Percentiles rank a stretch among this genome's conserved stretches.
These are phyloP conservation scores for Dicaeum eximium DNA, from an alignment of 2,113 vertebrate genomes.

Conservation along the genomic window DNA sequence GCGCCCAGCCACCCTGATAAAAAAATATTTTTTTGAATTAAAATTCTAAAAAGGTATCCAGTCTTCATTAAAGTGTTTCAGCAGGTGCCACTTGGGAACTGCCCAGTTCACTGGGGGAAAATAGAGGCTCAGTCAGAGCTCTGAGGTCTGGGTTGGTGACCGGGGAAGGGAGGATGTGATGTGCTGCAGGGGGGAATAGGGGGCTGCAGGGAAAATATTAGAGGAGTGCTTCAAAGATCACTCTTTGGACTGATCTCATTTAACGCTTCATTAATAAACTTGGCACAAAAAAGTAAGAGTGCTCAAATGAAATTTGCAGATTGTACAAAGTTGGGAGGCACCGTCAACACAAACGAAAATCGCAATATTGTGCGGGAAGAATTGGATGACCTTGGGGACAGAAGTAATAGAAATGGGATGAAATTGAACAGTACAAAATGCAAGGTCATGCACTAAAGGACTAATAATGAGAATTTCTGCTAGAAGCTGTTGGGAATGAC, in stretches of 20 bases:
- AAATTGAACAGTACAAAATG: constrained; percentile 69
- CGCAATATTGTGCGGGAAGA: constrained; percentile 42
- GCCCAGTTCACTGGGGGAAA: background rate
- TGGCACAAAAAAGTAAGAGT: constrained; percentile 39
- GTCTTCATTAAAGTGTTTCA: background rate
- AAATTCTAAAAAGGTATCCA: background rate
- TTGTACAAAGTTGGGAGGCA: constrained; percentile 56
- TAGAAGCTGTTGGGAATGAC: constrained; percentile 63
- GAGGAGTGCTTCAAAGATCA: background rate
- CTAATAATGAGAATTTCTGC: constrained; percentile 70
- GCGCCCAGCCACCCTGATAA: background rate
- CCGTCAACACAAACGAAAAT: constrained; percentile 61
- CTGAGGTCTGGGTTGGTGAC: background rate
- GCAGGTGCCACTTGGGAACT: background rate
- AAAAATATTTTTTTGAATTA: background rate
- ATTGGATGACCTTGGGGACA: constrained; percentile 69
- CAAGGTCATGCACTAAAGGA: constrained; percentile 64
- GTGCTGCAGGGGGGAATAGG: background rate
- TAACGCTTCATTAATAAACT: constrained; percentile 45
- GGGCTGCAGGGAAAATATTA: background rate
- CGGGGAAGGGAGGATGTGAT: background rate
- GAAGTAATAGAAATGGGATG: constrained; percentile 68
- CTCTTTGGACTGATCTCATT: constrained; percentile 14
- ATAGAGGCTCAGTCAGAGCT: background rate
- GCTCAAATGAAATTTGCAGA: constrained; percentile 52